These are phyloP conservation scores for Montipora cactus DNA, from an alignment of 64 coral and sea anemone species.

Conservation along the genomic window DNA sequence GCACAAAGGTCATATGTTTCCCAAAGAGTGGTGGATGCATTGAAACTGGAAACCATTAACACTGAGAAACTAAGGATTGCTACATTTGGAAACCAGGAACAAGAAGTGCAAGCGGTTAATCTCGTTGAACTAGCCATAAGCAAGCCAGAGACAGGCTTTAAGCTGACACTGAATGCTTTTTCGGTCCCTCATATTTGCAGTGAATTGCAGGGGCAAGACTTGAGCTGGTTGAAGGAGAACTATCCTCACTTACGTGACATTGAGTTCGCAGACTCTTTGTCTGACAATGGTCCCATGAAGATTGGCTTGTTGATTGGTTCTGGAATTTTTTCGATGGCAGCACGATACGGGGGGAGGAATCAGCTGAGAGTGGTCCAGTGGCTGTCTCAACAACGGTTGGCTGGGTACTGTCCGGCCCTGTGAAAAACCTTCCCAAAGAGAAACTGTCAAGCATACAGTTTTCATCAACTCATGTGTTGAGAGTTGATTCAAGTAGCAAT, in stretches of 20 bases:
- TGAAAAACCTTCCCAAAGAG: no score
- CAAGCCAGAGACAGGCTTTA: background rate
- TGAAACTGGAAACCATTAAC: conserved; percentile 17
- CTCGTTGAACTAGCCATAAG: background rate
- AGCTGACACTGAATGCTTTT: background rate
- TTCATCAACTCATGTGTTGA: no score
- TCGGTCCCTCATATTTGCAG: background rate
- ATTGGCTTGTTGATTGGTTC: background rate
- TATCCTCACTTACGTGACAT: background rate
- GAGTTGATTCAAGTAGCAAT: no score
- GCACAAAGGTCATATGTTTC: conserved; percentile 11
- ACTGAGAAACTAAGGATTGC: conserved; percentile 16
- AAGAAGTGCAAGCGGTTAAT: background rate
- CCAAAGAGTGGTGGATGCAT: background rate
- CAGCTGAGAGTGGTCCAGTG: no score
- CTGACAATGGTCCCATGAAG: no score
- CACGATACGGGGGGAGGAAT: background rate
- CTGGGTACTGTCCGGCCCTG: no score
- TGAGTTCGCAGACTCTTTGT: background rate
- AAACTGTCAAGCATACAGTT: no score
- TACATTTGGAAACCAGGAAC: background rate
- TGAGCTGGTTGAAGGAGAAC: background rate
- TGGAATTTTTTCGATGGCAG: no score
- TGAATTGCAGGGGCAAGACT: no score
- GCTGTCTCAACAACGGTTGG: no score